phyloP scores from a whole-genome alignment of 2,113 vertebrate species.

The Anolis sagrei region DNA sequence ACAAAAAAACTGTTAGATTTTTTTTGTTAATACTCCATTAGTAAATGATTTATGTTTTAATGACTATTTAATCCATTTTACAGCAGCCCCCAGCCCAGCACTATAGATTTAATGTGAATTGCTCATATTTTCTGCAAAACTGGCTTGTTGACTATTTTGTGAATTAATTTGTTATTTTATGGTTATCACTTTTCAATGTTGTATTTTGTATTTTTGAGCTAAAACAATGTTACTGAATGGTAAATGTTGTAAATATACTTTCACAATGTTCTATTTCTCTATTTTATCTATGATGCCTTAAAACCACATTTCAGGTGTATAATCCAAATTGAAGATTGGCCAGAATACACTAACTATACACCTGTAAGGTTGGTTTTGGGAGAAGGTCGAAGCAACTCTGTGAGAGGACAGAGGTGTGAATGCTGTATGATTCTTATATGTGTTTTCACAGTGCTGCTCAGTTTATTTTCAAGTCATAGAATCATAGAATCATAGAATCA shows the following conservation, averaged over 20 bases:
- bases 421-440: neutral
- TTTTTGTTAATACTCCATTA: conserved; percentile 8
- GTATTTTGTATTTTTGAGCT: neutral
- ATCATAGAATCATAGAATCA: too few species aligned
- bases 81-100: neutral
- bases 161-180: neutral
- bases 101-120: neutral
- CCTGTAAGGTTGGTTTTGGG: neutral
- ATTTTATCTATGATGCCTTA: neutral
- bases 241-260: neutral
- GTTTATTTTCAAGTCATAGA: neutral
- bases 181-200: neutral
- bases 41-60: neutral
- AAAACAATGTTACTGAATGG: neutral
- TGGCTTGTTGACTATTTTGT: neutral
- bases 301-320: neutral
- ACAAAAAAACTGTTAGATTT: neutral
- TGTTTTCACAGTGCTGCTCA: neutral
- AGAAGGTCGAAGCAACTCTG: neutral
- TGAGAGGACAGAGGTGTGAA: neutral
- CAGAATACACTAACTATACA: neutral
- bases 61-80: neutral
- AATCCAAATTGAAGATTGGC: neutral
- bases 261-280: neutral
- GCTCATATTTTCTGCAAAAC: neutral